Base-by-base conservation (phyloP, 2,797 vertebrate species). In the Nyctalus aviator region DNA sequence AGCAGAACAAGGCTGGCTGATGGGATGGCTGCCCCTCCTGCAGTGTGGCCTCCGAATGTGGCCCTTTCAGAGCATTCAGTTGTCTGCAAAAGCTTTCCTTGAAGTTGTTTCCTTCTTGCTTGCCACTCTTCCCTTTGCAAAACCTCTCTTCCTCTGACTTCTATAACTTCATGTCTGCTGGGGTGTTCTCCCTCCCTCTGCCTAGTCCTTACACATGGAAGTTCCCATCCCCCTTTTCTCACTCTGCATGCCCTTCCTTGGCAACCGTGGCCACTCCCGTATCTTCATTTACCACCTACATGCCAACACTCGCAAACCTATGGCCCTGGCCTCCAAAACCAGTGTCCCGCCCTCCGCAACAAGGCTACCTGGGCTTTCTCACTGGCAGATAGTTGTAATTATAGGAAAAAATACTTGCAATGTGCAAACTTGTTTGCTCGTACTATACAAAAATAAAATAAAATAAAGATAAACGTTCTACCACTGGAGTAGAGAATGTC, bases 101-200 rank as follows among this genome's bases (percentile, higher is more conserved):
- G 17, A 86, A 68, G 35, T 35, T 23, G 10, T 35, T 87, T 37
- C 59, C 59, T 53, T 18, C 46, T 66, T 9, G 3, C 27, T 55
- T 2, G 23, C 41, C 37, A 23, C 32, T 57, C 41, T 15, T 78
- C 59, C 73, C 62, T 76, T 73, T 64, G 41, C n/a, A 64, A 90
- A 88, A 78, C 48, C 62, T 94, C 55, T 46, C 86, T 76, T 55
- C 78, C n/a, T 73, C 62, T 2, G 17, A 94, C 44, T 55, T 23
- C 50, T 23, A 5, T n/a, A 32, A 46, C n/a, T 50, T 35, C 32
- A 4, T 11, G 72, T 25, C 12, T 23, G n/a, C 86, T 75, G 6
- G 53, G 23, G 17, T 59, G 3, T 27, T 37, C 62, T 20, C 23
- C 17, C 50, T 91, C 32, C 82, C 83, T 84, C 78, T 66, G 72